phyloP scores from a whole-genome alignment of 2,113 vertebrate genomes.

The Cebidichthys violaceus region DNA sequence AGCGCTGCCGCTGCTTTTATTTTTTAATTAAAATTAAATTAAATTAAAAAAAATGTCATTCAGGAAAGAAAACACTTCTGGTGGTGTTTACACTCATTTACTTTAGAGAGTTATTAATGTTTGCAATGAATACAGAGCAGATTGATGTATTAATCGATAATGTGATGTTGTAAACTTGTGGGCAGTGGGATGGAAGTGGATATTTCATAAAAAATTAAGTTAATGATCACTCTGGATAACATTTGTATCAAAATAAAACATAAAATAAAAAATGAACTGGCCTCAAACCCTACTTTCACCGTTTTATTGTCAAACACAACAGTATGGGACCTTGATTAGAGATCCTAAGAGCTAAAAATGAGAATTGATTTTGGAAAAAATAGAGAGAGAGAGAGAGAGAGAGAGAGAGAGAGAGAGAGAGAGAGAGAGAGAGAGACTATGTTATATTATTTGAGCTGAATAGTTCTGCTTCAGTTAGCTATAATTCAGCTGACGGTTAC shows the following conservation, averaged over 20 bases:
- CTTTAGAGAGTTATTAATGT: background rate
- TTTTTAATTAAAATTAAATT: background rate
- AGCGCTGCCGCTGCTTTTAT: background rate
- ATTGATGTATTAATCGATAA: too few species aligned
- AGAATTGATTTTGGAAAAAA: too few species aligned
- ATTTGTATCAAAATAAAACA: background rate
- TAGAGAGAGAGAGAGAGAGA: too few species aligned
- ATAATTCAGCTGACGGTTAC: background rate
- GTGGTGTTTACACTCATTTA: background rate
- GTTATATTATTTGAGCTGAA: background rate
- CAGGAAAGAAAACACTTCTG: background rate
- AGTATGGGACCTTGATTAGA: background rate
- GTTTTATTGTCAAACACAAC: background rate
- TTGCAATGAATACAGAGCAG: too few species aligned
- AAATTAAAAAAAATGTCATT: too few species aligned
- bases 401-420: too few species aligned
- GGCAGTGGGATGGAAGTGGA: too few species aligned
- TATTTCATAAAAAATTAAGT: background rate
- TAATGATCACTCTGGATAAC: background rate
- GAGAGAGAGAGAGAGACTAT: too few species aligned
- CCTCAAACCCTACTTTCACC: too few species aligned
- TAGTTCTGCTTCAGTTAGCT: background rate
- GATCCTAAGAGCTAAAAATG: background rate
- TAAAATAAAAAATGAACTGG: background rate
- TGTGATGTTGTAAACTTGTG: too few species aligned